A percentile compares a stretch with the other conserved stretches of the same genome.
phyloP scores from a whole-genome alignment of 2,797 vertebrate genomes.

The Characodon lateralis region DNA sequence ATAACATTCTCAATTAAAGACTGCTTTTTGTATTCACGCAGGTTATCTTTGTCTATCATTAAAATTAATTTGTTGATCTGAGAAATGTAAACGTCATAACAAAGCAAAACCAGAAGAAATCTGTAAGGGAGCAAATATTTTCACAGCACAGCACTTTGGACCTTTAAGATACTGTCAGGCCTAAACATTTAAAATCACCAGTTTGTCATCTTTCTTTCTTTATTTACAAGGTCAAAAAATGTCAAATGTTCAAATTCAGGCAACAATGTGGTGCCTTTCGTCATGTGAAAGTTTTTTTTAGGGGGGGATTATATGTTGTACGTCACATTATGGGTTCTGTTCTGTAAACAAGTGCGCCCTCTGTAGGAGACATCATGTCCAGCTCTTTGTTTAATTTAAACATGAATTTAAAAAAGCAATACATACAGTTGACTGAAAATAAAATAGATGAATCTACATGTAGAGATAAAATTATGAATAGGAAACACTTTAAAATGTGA shows the following conservation, averaged over 20 bases:
- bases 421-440: neutral
- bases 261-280: neutral
- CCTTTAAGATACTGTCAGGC: neutral
- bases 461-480: neutral
- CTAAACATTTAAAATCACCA: neutral
- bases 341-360: constrained; percentile 33
- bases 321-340: neutral
- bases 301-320: neutral
- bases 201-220: neutral
- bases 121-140: neutral
- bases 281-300: neutral
- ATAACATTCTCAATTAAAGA: neutral
- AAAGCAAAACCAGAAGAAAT: neutral
- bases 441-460: neutral
- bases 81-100: neutral
- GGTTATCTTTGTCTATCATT: neutral
- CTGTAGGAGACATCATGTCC: constrained; percentile 19
- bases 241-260: neutral
- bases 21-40: neutral
- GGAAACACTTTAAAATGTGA: neutral
- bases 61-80: too few species aligned
- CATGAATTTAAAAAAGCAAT: neutral
- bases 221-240: neutral
- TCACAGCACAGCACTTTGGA: neutral
- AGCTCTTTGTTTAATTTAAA: neutral